Evolutionary conservation across 2,797 vertebrate genomes (phyloP).

Genomic region (Phaenicophaeus curvirostris): DNA sequence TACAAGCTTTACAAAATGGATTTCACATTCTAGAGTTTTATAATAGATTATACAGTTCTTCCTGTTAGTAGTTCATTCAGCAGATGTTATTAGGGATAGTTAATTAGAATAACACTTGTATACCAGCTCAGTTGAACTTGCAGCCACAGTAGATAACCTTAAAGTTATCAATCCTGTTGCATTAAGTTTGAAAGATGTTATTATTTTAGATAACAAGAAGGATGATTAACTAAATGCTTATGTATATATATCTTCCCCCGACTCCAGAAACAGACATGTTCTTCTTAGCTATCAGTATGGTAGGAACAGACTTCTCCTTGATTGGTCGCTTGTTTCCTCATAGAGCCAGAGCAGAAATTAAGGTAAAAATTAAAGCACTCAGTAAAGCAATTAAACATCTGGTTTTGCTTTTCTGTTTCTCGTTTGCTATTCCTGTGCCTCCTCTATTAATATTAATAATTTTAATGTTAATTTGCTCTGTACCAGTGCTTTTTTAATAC

Average conservation of each 20-base stretch:
- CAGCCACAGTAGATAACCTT: neutral
- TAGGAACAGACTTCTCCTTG: conserved; percentile 98
- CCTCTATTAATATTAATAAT: neutral
- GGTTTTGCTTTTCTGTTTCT: neutral
- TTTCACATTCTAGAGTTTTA: neutral
- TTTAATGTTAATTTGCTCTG: neutral
- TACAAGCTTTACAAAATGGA: neutral
- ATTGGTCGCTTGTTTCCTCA: conserved; percentile 95
- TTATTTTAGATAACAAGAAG: neutral
- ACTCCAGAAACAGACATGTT: conserved; percentile 96
- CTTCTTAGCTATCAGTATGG: conserved; percentile 96
- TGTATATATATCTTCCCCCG: neutral
- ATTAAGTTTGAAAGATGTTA: neutral
- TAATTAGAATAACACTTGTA: neutral
- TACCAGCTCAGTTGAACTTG: neutral
- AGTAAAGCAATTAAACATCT: neutral
- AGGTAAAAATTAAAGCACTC: conserved; percentile 79
- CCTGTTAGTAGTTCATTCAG: neutral
- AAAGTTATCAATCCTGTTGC: neutral
- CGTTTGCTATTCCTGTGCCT: neutral
- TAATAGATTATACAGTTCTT: neutral
- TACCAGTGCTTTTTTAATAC: neutral
- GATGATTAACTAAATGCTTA: neutral
- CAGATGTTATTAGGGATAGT: neutral
- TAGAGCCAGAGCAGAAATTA: conserved; percentile 92